These are phyloP conservation scores for Hylaeus anthracinus DNA, from an alignment of 1,140 invertebrate species.

Conservation along the genomic window DNA sequence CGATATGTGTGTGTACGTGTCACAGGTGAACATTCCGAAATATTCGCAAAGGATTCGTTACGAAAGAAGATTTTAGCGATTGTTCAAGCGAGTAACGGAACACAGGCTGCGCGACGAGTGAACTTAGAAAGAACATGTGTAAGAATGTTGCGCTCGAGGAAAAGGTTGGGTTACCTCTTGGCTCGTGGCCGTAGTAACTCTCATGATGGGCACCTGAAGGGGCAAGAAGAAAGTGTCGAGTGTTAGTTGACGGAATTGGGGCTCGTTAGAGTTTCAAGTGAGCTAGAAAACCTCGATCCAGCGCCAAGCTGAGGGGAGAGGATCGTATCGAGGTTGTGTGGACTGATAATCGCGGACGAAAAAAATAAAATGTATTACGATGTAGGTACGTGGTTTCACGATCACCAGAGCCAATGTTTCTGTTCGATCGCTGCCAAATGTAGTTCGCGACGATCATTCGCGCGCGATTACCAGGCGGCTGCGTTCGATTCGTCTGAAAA, in stretches of 20 bases:
- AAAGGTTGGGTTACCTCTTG: conserved; percentile 73
- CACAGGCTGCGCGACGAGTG: conserved; percentile 31
- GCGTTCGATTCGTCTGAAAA: not conserved
- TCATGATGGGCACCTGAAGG: conserved; percentile 69
- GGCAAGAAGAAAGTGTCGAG: conserved; percentile 58
- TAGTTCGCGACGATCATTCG: not conserved
- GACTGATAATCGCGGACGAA: conserved; percentile 17
- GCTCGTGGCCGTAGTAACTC: conserved; percentile 72
- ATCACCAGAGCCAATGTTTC: conserved; percentile 23
- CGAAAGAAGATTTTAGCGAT: not conserved
- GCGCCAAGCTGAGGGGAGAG: not conserved
- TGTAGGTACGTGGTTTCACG: not conserved
- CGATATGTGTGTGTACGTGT: not conserved
- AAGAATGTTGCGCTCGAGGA: conserved; percentile 44
- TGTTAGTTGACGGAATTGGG: conserved; percentile 59
- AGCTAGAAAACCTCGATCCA: conserved; percentile 35
- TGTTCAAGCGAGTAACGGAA: conserved; percentile 29
- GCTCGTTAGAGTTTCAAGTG: conserved; percentile 55
- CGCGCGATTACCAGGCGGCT: not conserved
- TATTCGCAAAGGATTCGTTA: not conserved
- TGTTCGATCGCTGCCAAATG: conserved; percentile 13
- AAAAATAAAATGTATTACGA: conserved; percentile 4
- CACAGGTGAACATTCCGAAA: not conserved
- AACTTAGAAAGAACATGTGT: conserved; percentile 25
- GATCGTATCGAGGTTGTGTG: not conserved